These are phyloP conservation scores for Dromococcyx pavoninus DNA, from an alignment of 2,797 vertebrate species.

Conservation along the genomic window DNA sequence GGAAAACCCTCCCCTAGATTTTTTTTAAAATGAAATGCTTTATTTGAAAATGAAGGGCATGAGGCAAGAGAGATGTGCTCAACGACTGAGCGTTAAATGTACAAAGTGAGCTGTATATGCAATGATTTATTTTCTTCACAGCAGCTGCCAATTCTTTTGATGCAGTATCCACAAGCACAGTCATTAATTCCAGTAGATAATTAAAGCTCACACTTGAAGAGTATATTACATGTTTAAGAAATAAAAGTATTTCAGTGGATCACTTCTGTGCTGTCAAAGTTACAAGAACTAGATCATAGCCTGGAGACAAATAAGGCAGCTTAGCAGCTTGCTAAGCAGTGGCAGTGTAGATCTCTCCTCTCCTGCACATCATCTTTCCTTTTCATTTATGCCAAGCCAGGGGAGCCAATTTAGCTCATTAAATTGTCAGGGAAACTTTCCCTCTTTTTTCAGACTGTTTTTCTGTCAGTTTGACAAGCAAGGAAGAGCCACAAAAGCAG, in stretches of 20 bases:
- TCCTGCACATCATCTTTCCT: not conserved
- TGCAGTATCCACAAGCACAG: not conserved
- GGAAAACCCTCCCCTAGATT: not conserved
- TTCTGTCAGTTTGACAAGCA: not conserved
- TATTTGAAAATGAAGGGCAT: not conserved
- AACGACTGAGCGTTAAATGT: not conserved
- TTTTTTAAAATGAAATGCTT: not conserved
- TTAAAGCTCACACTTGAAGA: not conserved
- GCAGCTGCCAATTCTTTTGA: not conserved
- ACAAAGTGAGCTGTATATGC: not conserved
- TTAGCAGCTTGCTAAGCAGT: not conserved
- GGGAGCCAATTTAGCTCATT: not conserved
- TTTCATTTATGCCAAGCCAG: not conserved
- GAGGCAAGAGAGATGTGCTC: not conserved
- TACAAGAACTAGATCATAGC: not conserved
- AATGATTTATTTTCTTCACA: not conserved
- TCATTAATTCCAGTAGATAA: not conserved
- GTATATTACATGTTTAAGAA: not conserved
- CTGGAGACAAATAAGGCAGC: not conserved
- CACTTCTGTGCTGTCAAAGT: not conserved
- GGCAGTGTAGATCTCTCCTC: not conserved
- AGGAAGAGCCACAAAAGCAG: not conserved
- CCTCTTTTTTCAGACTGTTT: not conserved
- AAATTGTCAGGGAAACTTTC: not conserved
- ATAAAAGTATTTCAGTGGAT: not conserved